phyloP scores from a whole-genome alignment of 2,113 vertebrate species.

The Hiodon alosoides region DNA sequence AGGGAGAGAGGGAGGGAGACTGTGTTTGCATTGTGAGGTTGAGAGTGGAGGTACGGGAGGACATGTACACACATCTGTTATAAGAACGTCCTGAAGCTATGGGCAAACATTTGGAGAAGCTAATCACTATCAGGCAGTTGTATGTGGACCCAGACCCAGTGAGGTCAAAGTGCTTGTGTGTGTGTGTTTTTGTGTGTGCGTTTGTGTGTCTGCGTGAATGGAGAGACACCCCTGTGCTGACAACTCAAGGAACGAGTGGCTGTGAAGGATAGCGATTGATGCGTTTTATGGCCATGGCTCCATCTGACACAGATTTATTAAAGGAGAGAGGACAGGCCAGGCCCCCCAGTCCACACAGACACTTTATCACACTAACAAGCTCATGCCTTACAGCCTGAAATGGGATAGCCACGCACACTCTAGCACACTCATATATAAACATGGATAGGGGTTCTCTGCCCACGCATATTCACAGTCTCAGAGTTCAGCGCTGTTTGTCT shows the following conservation, averaged over 20 bases:
- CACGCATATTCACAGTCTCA: not conserved
- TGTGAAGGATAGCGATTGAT: slow-evolving; percentile 61
- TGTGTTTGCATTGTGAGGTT: not conserved
- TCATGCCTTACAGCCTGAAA: slow-evolving; percentile 19
- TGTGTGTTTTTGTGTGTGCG: slow-evolving; percentile 1
- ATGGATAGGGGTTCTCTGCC: not conserved
- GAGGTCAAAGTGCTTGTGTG: not conserved
- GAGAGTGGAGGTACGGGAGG: not conserved
- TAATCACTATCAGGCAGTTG: not conserved
- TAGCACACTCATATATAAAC: not conserved
- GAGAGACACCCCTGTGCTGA: not conserved
- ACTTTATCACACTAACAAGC: slow-evolving; percentile 63
- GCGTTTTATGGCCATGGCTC: slow-evolving; percentile 57
- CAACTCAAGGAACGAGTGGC: too few species aligned
- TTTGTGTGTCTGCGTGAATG: not conserved
- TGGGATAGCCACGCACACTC: not conserved
- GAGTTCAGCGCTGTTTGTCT: too few species aligned
- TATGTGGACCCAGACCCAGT: slow-evolving; percentile 13
- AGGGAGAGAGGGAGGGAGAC: not conserved
- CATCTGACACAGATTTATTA: slow-evolving; percentile 61
- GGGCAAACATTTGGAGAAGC: not conserved
- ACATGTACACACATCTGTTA: not conserved
- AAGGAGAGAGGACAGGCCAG: slow-evolving; percentile 52
- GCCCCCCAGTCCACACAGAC: slow-evolving; percentile 41
- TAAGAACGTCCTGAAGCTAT: not conserved